A percentile compares a stretch with the other conserved stretches of the same genome.
Evolutionary conservation across 1,140 invertebrate genomes (phyloP).

Genomic region (Zaprionus africanus): DNA sequence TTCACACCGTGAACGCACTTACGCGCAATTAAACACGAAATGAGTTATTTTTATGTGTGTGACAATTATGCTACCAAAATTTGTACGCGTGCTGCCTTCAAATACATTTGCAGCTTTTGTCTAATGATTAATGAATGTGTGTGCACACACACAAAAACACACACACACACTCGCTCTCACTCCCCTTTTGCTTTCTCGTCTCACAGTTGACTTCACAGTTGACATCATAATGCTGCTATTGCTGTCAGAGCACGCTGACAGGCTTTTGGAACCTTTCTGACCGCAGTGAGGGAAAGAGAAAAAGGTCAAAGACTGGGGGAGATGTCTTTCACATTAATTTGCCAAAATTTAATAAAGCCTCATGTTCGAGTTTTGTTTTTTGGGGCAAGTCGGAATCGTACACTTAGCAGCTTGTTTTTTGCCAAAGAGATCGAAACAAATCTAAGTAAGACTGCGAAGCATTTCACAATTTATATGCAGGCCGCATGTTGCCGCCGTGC

Average conservation of each 20-base stretch:
- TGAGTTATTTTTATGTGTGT: constrained; percentile 64
- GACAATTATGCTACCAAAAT: constrained; percentile 70
- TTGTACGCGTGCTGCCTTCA: constrained; percentile 41
- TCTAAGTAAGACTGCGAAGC: constrained; percentile 50
- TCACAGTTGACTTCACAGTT: constrained; percentile 67
- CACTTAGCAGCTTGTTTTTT: constrained; percentile 9
- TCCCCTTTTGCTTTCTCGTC: neutral
- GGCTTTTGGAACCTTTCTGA: constrained; percentile 30
- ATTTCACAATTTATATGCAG: constrained; percentile 72
- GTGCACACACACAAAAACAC: no score
- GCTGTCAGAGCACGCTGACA: constrained; percentile 65
- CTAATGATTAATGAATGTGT: constrained; percentile 74
- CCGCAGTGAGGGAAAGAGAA: neutral
- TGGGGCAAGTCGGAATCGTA: neutral
- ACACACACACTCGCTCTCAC: neutral
- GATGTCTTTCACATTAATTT: constrained; percentile 43
- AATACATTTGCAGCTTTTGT: constrained; percentile 52
- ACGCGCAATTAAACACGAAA: constrained; percentile 73
- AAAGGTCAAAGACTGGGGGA: constrained; percentile 40
- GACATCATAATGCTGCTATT: constrained; percentile 76
- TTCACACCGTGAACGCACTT: constrained; percentile 52
- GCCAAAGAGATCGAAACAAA: constrained; percentile 21
- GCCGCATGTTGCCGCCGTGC: constrained; percentile 65
- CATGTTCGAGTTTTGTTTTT: constrained; percentile 17
- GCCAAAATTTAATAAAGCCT: constrained; percentile 51